These are phyloP conservation scores for Lobophora halterata DNA, from an alignment of 2,888 invertebrate genomes.

Conservation along the genomic window DNA sequence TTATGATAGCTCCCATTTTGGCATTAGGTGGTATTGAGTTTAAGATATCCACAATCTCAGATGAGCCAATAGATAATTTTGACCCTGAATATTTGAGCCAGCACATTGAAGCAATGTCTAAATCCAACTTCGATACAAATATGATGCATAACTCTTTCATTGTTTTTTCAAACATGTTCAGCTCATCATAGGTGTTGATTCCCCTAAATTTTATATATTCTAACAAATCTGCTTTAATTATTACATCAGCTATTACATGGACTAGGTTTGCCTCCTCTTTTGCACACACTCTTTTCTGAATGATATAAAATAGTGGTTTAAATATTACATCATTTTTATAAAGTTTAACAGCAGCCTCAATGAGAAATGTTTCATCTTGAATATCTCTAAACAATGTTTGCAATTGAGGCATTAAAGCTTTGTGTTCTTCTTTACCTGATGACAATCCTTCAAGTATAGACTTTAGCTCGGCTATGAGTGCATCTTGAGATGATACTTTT, in stretches of 20 bases:
- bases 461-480: conserved; percentile 51
- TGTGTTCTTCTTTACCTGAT: conserved; percentile 38
- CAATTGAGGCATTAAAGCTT: conserved; percentile 46
- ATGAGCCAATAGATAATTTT: conserved; percentile 41
- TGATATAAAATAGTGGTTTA: conserved; percentile 55
- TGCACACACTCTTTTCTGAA: conserved; percentile 56
- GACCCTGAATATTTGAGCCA: conserved; percentile 70
- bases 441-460: conserved; percentile 40
- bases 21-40: conserved; percentile 63
- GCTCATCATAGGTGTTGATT: conserved; percentile 51
- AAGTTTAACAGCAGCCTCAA: conserved; percentile 47
- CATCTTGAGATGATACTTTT: conserved; percentile 51
- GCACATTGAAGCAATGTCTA: conserved; percentile 71
- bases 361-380: conserved; percentile 51
- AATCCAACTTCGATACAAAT: conserved; percentile 64
- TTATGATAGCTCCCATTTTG: conserved; percentile 67
- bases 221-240: conserved; percentile 65
- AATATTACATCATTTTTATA: conserved; percentile 52
- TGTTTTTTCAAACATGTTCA: conserved; percentile 55
- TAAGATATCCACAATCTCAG: conserved; percentile 59
- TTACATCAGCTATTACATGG: conserved; percentile 49
- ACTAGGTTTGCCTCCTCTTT: conserved; percentile 36
- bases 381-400: conserved; percentile 57
- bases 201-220: conserved; percentile 67
- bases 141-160: conserved; percentile 57